These are phyloP conservation scores for Rhynchopsitta pachyrhyncha DNA, from an alignment of 2,113 vertebrate species.

Conservation along the genomic window DNA sequence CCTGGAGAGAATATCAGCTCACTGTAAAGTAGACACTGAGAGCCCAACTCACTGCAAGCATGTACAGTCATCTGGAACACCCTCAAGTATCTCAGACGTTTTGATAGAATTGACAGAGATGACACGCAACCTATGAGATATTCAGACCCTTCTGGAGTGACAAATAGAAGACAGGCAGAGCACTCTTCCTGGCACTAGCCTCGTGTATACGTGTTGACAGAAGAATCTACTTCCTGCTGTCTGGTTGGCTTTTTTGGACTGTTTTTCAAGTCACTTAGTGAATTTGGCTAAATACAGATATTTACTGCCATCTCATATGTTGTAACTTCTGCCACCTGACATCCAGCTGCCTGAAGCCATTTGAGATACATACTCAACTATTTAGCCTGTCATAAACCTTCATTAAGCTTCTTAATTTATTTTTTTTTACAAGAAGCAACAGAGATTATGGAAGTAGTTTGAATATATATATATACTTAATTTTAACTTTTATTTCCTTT, in stretches of 20 bases:
- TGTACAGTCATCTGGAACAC: not conserved
- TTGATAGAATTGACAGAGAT: not conserved
- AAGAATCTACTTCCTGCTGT: not conserved
- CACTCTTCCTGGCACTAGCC: not conserved
- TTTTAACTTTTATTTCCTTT: not conserved
- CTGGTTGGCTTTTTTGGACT: not conserved
- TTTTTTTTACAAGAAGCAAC: not conserved
- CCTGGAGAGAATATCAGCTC: not conserved
- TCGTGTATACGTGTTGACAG: not conserved
- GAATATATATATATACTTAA: not conserved
- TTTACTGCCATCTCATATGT: not conserved
- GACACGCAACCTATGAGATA: not conserved
- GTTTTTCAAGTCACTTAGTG: not conserved
- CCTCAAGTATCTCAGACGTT: not conserved
- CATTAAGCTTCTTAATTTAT: not conserved
- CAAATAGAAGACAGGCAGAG: not conserved
- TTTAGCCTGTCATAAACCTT: not conserved
- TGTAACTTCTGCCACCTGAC: not conserved
- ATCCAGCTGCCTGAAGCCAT: not conserved
- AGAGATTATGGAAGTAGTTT: not conserved
- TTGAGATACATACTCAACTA: not conserved
- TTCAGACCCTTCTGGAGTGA: not conserved
- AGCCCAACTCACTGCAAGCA: not conserved
- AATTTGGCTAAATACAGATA: not conserved
- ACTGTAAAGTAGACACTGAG: not conserved